Base-by-base conservation (phyloP, 2,113 vertebrate genomes). In the Chlorodrepanis virens region DNA sequence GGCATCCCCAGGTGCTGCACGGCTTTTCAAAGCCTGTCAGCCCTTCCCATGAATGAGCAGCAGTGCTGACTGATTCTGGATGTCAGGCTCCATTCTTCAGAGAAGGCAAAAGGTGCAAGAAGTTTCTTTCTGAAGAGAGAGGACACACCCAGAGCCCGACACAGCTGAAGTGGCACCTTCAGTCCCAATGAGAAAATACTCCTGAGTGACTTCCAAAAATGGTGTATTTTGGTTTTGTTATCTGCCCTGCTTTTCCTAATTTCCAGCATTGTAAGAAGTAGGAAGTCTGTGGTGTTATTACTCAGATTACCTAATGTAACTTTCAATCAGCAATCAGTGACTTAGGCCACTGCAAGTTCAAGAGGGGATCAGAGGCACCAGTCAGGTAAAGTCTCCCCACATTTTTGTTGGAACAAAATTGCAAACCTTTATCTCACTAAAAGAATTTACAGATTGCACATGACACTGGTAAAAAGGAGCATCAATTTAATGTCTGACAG, bases 381-480 rank as follows among this genome's bases (percentile, higher is more conserved):
- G 71, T 22, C 85, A 70, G 49, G 82, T 79, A 45, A 87, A 64
- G 21, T 40, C 72, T 84, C 45, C 52, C 84, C 79, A 79, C 35
- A 54, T 69, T 96, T 94, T 84, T 94, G 29, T 65, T 93, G 75
- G 29, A 93, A 54, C 50, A 72, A 75, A 92, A 87, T 37, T 88
- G 42, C 65, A 93, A 93, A 65, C 47, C 40, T 91, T 79, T 86
- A 53, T 87, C 68, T 93, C 80, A 75, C 72, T 85, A 35, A 72
- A 94, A 83, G 86, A 88, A 87, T 96, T 92, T 82, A 85, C 54
- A 94, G 82, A 94, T 95, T 89, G 84, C 69, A 85, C 42, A 37
- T 8, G 18, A 53, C 74, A 92, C 54, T 83, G 85, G 78, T 77
- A 96, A 96, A 95, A 85, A 44, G 33, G 67, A 89, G 33, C 68